Conservation (phyloP, 2,888 invertebrate species). For the Hydroisotoma schaefferi region DNA sequence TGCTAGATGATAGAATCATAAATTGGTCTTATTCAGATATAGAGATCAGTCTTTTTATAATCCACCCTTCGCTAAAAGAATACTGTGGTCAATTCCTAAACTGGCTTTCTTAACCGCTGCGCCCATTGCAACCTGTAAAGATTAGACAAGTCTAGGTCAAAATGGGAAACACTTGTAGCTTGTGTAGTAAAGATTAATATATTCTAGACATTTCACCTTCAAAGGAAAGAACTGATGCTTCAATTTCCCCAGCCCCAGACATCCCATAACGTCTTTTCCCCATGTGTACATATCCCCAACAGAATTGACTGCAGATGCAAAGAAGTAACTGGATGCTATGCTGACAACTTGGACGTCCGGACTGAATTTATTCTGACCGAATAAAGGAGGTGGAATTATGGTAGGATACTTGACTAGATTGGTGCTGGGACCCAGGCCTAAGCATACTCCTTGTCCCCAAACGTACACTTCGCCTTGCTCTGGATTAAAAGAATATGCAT, state of each 20-base stretch:
- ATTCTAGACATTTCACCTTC: slow-evolving; percentile 25
- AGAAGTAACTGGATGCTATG: slow-evolving; percentile 69
- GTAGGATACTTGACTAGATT: slow-evolving; percentile 65
- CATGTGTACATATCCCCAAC: slow-evolving; percentile 82
- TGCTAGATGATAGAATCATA: no score
- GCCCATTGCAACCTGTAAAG: slow-evolving; percentile 64
- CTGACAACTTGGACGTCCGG: slow-evolving; percentile 64
- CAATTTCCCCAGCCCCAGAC: slow-evolving; percentile 73
- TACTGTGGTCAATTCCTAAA: slow-evolving; percentile 82
- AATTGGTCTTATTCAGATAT: no score
- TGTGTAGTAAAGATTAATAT: neutral
- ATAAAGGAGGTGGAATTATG: slow-evolving; percentile 71
- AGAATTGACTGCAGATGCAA: slow-evolving; percentile 77
- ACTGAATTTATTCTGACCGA: slow-evolving; percentile 80
- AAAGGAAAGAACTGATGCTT: slow-evolving; percentile 36
- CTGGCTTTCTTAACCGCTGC: slow-evolving; percentile 68
- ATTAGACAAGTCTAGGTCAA: neutral
- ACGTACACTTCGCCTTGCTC: slow-evolving; percentile 79
- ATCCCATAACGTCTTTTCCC: slow-evolving; percentile 82
- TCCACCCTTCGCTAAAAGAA: slow-evolving; percentile 64
- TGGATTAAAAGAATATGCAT: slow-evolving; percentile 54
- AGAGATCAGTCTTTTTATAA: no score
- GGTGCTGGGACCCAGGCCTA: slow-evolving; percentile 82
- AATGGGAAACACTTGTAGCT: neutral
- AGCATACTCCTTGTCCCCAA: slow-evolving; percentile 86